Base-by-base conservation (phyloP, 2,797 vertebrate species). In the Kryptopterus vitreolus region DNA sequence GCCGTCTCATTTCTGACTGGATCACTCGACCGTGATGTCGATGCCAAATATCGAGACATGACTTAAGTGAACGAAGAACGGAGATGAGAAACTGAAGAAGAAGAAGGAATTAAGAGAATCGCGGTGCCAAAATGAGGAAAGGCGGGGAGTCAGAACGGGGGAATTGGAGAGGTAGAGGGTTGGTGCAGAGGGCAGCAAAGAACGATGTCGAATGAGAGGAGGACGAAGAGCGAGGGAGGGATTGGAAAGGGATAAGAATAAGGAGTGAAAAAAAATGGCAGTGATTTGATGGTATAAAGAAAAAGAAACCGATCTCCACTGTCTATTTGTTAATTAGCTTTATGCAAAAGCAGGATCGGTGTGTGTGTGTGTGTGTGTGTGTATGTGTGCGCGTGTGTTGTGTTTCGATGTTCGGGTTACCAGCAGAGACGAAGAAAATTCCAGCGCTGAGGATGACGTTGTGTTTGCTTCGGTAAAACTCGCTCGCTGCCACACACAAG, bases 391-490 rank as follows among this genome's bases (percentile, higher is more conserved):
- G 33, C 38, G 61, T 48, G 38, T 61, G 38, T 62, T 81, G 93
- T 90, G 71, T 62, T 50, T 66, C 33, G 48, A 15, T 63, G 70
- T 69, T n/a, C 26, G 66, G 72, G 92, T 91, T 87, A 99, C 97
- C 97, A 93, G 97, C 97, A 0, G 98, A 98, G 84, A 99, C 96
- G 0, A 99, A 99, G 90, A 99, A 98, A 91, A 99, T 98, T 82
- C 98, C 98, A 0, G 97, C 97, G 0, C 97, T 99, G 91, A 99
- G 96, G 89, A 99, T 98, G 90, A 99, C 97, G 5, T 98, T 98
- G 94, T 98, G 96, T 88, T 96, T 94, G 90, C 95, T 98, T 86
- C 97, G 95, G 94, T 99, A 98, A 91, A 99, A 98, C 93, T 99
- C 97, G 7, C 98, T 98, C 92, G 97, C 97, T 0, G 98, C 98